Base-by-base conservation (phyloP, 2,113 vertebrate species). In the Nanorana parkeri region DNA sequence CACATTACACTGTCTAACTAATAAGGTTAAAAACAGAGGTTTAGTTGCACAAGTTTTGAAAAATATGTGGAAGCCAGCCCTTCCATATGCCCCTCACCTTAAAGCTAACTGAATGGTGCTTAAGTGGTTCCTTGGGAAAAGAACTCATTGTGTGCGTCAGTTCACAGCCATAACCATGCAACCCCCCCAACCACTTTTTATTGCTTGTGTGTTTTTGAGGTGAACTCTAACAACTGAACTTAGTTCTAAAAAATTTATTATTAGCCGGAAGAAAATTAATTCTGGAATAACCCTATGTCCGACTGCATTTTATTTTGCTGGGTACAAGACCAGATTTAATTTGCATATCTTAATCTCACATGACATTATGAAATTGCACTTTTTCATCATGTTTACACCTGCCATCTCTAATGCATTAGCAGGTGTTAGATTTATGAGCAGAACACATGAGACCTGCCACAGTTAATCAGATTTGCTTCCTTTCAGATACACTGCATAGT, bases 401-500 rank as follows among this genome's bases (percentile, higher is more conserved):
- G 89, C 66, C 86, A 87, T 89, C 79, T 67, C 84, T 83, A 88
- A 89, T 88, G 83, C 63, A 86, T 89, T 88, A 83, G 77, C 88
- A 88, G 87, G 85, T 85, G 84, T 78, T 84, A 90, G 84, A 90
- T 88, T 87, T 90, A 90, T 86, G 86, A 89, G 75, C 19, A 29
- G 61, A 90, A 67, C 88, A 89, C 86, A 88, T 85, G 88, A 88
- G 84, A 87, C 85, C 87, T 89, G 88, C 87, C 90, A 89, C 68
- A 84, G 85, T 88, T 91, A 90, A 90, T 92, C 86, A 89, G 68
- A 64, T 90, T 88, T 89, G 89, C 87, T 90, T 90, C 88, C 89
- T 89, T 90, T 90, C 87, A 89, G 85, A 87, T 78, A 78, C 68
- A 77, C 51, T 77, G 82, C 24, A 83, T 77, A 87, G 83, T 87